Base-by-base conservation (phyloP, 2,113 vertebrate species). In the Nestor notabilis region DNA sequence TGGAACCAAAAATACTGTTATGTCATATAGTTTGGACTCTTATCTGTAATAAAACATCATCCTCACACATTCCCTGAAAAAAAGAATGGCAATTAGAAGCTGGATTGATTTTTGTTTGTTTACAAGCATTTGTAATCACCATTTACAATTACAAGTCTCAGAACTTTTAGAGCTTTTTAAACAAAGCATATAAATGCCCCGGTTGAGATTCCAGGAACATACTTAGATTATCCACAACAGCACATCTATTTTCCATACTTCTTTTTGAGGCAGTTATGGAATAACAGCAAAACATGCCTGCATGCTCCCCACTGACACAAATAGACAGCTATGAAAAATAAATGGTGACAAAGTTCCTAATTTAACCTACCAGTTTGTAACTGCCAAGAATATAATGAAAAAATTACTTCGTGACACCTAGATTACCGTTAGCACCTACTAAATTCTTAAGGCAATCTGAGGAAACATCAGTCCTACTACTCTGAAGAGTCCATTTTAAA, bases 291-390 rank as follows among this genome's bases (percentile, higher is more conserved):
- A 64, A 35, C 7, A 7, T 17, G 25, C 5, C 41, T 15, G 23
- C 28, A 15, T 14, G 8, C 17, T 80, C 39, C 31, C 13, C 43
- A 31, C 7, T 35, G 35, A 44, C 7, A 15, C 2, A 0, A 0
- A n/a, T 0, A 69, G 35, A 19, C 5, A 31, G 13, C 15, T 60
- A 19, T 17, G 17, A 86, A 78, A 93, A 64, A 58, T 35, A 79
- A 76, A 37, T 20, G 6, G 19, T 64, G 39, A 43, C 28, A 31
- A 77, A n/a, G 7, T 43, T 76, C 29, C 19, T 77, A 29, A 50
- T 69, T 74, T 72, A 87, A 50, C 17, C 8, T 29, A 21, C 8
- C 3, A 28, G 6, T 37, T 41, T 58, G 14, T 80, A 50, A 18
- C 17, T 80, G 7, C 5, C 4, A 29, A 20, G 9, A 71, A 50